Percentiles rank a stretch among this genome's conserved stretches.
phyloP scores from a whole-genome alignment of 92 coral and sea anemone species.

The Siderastrea siderea region DNA sequence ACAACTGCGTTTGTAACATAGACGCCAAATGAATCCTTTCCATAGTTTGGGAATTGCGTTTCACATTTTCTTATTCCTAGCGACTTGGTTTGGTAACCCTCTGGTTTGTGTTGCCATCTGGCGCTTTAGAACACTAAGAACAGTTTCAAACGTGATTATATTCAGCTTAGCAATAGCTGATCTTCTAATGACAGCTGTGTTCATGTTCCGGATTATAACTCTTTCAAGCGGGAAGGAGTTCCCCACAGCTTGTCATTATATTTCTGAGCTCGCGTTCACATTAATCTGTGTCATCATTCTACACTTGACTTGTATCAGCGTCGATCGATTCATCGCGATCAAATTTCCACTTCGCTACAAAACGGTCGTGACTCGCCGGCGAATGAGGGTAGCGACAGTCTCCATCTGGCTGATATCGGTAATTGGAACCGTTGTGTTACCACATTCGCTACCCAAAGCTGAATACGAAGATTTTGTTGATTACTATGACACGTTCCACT shows the following conservation, averaged over 20 bases:
- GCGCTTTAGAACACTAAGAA: constrained; percentile 48
- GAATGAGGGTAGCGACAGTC: constrained; percentile 33
- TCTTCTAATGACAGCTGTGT: constrained; percentile 63
- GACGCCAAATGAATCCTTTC: neutral
- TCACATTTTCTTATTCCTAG: constrained; percentile 42
- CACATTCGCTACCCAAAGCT: constrained; percentile 47
- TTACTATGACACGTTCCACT: constrained; percentile 72
- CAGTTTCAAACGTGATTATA: constrained; percentile 61
- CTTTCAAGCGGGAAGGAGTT: constrained; percentile 25
- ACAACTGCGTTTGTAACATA: neutral
- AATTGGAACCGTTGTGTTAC: constrained; percentile 55
- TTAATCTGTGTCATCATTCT: constrained; percentile 60
- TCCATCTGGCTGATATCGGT: constrained; percentile 44
- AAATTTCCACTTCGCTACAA: constrained; percentile 69
- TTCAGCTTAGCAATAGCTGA: constrained; percentile 68
- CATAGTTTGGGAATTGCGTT: constrained; percentile 7
- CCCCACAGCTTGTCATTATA: constrained; percentile 51
- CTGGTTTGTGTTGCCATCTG: constrained; percentile 66
- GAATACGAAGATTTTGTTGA: constrained; percentile 63
- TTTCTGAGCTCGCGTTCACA: constrained; percentile 66
- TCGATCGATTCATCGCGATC: constrained; percentile 68
- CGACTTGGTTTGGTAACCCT: constrained; percentile 61
- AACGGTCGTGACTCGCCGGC: constrained; percentile 45
- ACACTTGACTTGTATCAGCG: constrained; percentile 61
- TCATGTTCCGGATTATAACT: constrained; percentile 49